Conservation (phyloP, 1,140 invertebrate genomes). For the Drosophila parabipectinata region DNA sequence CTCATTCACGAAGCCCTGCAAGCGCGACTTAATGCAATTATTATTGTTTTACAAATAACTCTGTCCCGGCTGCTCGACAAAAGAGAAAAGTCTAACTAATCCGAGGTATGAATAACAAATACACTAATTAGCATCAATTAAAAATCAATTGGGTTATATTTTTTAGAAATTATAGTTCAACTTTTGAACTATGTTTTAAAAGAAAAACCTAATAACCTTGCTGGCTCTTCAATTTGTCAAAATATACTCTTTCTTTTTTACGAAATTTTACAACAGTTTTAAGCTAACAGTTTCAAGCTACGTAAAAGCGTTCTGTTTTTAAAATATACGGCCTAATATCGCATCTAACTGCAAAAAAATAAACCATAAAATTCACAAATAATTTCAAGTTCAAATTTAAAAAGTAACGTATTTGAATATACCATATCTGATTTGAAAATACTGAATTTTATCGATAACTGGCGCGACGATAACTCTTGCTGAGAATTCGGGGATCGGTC, state of each 20-base stretch:
- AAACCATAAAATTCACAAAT: neutral
- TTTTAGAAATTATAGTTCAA: neutral
- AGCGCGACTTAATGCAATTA: slow-evolving; percentile 19
- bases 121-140: neutral
- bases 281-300: too few species aligned
- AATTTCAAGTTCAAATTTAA: neutral
- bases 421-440: too few species aligned
- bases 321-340: neutral
- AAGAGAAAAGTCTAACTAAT: neutral
- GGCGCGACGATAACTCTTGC: neutral
- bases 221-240: too few species aligned
- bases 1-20: slow-evolving; percentile 11
- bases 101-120: neutral
- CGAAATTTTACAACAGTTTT: too few species aligned
- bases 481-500: neutral
- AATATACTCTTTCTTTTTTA: too few species aligned
- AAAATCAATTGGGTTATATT: neutral
- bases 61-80: neutral
- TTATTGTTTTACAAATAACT: slow-evolving; percentile 10
- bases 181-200: neutral
- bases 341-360: neutral
- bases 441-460: neutral
- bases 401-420: neutral
- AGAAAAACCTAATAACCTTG: neutral
- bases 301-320: too few species aligned